Base-by-base conservation (phyloP, 1,140 invertebrate genomes). In the Carcinoscorpius rotundicauda region DNA sequence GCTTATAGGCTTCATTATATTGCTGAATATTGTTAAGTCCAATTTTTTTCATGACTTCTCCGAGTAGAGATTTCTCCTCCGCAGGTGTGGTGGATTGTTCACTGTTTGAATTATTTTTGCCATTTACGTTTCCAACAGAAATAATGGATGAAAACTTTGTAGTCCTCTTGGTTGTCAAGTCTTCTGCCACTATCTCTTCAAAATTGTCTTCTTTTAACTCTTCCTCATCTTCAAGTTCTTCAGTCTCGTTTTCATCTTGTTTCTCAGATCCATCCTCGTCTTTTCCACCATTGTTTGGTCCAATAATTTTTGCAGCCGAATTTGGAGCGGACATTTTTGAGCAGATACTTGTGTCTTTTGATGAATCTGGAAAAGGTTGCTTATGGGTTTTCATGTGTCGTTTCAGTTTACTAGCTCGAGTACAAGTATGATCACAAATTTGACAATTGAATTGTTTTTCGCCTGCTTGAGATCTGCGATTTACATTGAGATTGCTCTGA, bases 11-110 rank as follows among this genome's bases (percentile, higher is more conserved):
- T 77, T 98, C 93, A 65, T 86, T 94, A 76, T 97, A 97, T 75
- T 94, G 90, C 61, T 91, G 90, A 71, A 97, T 94, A 75, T 92
- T 93, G 67, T 87, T 92, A 49, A 98, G 78, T 0, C 93, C 93
- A 74, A 96, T 94, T 75, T 95, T 93, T 74, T 96, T 91, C 89
- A 98, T 97, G 3, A 97, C 82, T 76, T 98, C 93, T 8, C 91
- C 91, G 49, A 98, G 89, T n/a, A 97, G 79, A 49, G 91, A 90
- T 63, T 72, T 70, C 29, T 62, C 85, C 71, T 59, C 69, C 84
- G 60, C 83, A 80, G 65, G 74, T 11, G 58, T 48, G 53, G 60
- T 52, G 51, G 49, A 64, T 58, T 58, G 64, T 49, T 56, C 63
- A 29, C 52, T 52, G 50, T 52, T 9, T 49, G 56, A 51, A 64